Base-by-base conservation (phyloP, 2,888 invertebrate species). In the Acleris sparsana region DNA sequence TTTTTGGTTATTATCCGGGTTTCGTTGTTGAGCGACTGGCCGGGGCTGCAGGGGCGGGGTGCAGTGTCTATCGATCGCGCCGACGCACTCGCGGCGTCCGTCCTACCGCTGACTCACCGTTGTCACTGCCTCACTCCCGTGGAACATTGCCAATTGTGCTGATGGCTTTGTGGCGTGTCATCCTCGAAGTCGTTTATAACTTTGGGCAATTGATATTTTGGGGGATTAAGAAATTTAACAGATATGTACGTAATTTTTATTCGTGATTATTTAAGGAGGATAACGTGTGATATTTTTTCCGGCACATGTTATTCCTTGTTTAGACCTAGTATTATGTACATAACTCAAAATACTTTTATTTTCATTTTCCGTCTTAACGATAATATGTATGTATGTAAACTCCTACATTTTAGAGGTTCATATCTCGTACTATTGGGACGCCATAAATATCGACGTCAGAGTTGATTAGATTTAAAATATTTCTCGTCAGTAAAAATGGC, bases 41-140 rank as follows among this genome's bases (percentile, higher is more conserved):
- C 66, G 46, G 53, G 66, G 66, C 55, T 62, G 66, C 62, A 62
- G 74, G 69, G 73, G 77, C 69, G 80, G 84, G 85, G 87, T 85
- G 85, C 84, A 85, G 83, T 82, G 79, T 84, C 83, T 90, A 92
- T 91, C 86, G 91, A 92, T 91, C 91, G 89, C 86, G 86, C 85
- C 84, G 86, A 78, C 87, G 86, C 88, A 82, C 85, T 77, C 59
- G 56, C 52, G 83, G 78, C 85, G 81, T 82, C 81, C 33, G 33
- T 81, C 81, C 81, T 80, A 79, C 75, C 79, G 87, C 85, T 88
- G 88, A 88, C 85, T 88, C 89, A 88, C 86, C 77, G 83, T 81
- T 82, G 82, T 85, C 84, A 82, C 82, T 80, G 78, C 57, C 59
- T 60, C 78, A 76, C 77, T 78, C 78, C 78, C 71, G 78, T 89